A percentile compares a stretch with the other conserved stretches of the same genome.
Evolutionary conservation across 2,797 vertebrate genomes (phyloP).

Genomic region (Chromis chromis): DNA sequence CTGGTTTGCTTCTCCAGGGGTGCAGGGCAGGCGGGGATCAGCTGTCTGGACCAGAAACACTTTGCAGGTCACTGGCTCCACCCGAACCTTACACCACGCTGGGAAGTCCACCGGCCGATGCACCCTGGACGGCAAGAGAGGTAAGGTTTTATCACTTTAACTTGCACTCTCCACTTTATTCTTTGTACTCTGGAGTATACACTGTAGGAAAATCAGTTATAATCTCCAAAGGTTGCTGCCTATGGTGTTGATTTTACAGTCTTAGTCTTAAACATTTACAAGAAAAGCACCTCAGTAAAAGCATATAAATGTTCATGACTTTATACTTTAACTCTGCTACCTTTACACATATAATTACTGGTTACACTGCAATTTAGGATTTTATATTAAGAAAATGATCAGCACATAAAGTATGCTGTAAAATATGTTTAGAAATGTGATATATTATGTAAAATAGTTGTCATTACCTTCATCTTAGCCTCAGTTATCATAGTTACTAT

Average conservation of each 20-base stretch:
- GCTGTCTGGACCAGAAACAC: conserved; percentile 90
- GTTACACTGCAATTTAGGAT: neutral
- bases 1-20: conserved; percentile 69
- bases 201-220: neutral
- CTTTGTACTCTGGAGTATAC: neutral
- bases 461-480: neutral
- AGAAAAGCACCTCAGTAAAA: neutral
- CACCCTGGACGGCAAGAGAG: conserved; percentile 77
- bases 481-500: neutral
- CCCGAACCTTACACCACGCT: conserved; percentile 89
- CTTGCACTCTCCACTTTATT: neutral
- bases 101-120: conserved; percentile 94
- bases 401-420: neutral
- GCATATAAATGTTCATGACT: neutral
- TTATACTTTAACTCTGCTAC: neutral
- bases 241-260: neutral
- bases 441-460: neutral
- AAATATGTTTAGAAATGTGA: neutral
- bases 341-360: neutral
- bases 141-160: neutral
- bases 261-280: neutral
- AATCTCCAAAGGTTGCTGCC: neutral
- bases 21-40: conserved; percentile 88
- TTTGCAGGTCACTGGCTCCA: conserved; percentile 89
- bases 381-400: neutral